Conservation (phyloP, 2,797 vertebrate species). For the Xiphophorus birchmanni region DNA sequence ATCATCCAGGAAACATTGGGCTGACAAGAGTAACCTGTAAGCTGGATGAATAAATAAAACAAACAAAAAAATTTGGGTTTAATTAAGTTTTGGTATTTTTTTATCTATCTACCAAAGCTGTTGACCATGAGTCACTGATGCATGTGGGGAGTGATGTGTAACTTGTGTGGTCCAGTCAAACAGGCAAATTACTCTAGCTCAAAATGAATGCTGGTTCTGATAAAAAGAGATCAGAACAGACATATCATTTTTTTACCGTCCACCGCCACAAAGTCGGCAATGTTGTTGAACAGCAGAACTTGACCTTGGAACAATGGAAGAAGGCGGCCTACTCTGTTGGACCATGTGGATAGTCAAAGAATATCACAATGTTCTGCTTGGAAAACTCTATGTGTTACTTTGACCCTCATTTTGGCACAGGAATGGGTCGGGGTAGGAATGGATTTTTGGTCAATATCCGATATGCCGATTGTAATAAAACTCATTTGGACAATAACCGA, state of each 20-base stretch:
- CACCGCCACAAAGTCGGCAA: not conserved
- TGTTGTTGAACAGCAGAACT: no score
- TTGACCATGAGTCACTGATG: not conserved
- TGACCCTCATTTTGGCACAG: no score
- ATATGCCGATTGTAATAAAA: no score
- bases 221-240: not conserved
- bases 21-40: not conserved
- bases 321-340: no score
- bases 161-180: not conserved
- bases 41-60: not conserved
- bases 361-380: no score
- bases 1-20: not conserved
- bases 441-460: no score
- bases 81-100: not conserved
- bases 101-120: not conserved
- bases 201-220: not conserved
- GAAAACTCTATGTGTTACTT: no score
- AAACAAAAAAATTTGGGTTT: not conserved
- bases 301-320: no score
- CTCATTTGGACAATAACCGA: no score
- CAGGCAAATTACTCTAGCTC: not conserved
- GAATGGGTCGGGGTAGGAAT: no score
- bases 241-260: no score
- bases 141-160: not conserved
- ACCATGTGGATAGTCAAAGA: no score